phyloP scores from a whole-genome alignment of 1,140 invertebrate species.

The Octopus bimaculoides region DNA sequence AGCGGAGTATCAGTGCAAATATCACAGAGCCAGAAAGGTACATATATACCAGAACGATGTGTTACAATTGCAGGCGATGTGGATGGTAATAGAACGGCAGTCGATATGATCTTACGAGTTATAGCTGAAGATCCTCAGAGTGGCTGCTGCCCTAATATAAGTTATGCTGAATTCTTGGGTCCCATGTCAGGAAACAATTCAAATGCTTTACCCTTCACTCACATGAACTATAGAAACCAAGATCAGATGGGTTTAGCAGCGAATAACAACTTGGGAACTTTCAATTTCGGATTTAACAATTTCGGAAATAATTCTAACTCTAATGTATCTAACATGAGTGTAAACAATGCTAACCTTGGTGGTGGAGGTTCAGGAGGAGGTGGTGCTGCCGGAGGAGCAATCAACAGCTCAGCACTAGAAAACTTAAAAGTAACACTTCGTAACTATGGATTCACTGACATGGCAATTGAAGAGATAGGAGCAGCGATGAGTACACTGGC shows the following conservation, averaged over 20 bases:
- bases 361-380: slow-evolving; percentile 78
- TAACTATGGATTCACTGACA: slow-evolving; percentile 82
- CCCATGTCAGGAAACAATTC: slow-evolving; percentile 96
- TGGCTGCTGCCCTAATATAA: slow-evolving; percentile 91
- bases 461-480: slow-evolving; percentile 82
- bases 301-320: slow-evolving; percentile 33
- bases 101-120: slow-evolving; percentile 91
- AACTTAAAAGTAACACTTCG: slow-evolving; percentile 72
- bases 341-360: slow-evolving; percentile 51
- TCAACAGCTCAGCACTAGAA: slow-evolving; percentile 61
- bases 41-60: slow-evolving; percentile 88
- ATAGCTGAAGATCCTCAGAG: slow-evolving; percentile 97
- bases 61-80: slow-evolving; percentile 84
- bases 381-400: slow-evolving; percentile 67
- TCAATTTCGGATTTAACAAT: slow-evolving; percentile 36
- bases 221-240: slow-evolving; percentile 51
- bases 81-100: slow-evolving; percentile 89
- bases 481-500: slow-evolving; percentile 87
- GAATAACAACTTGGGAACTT: slow-evolving; percentile 41
- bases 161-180: slow-evolving; percentile 90
- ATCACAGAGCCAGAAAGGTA: slow-evolving; percentile 93
- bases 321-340: slow-evolving; percentile 21
- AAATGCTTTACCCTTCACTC: slow-evolving; percentile 90
- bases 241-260: slow-evolving; percentile 37
- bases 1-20: slow-evolving; percentile 95